Percentiles rank a stretch among this genome's conserved stretches.
These are phyloP conservation scores for Scomber japonicus DNA, from an alignment of 2,113 vertebrate genomes.

Conservation along the genomic window DNA sequence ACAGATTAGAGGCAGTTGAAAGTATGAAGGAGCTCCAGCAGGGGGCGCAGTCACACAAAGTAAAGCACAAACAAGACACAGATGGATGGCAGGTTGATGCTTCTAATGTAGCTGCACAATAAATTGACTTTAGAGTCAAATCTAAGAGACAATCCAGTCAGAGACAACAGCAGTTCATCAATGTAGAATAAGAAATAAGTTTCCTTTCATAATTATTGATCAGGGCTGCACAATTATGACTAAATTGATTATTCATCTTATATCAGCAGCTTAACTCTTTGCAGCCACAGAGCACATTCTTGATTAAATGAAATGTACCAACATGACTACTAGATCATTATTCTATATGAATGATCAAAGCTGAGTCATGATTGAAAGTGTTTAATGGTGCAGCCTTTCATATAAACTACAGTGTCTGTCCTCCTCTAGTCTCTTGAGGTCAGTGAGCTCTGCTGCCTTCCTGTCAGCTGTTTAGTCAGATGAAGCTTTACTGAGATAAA, in stretches of 20 bases:
- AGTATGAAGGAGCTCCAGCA: slow-evolving; percentile 49
- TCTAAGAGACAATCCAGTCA: no score
- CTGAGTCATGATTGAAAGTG: neutral
- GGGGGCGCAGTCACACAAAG: slow-evolving; percentile 52
- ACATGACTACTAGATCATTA: neutral
- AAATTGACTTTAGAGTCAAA: no score
- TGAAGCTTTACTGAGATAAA: slow-evolving; percentile 20
- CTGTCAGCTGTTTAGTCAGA: slow-evolving; percentile 18
- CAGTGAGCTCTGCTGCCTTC: slow-evolving; percentile 30
- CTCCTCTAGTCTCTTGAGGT: slow-evolving; percentile 9
- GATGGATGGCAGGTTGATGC: neutral
- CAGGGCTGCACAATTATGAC: no score
- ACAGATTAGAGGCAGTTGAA: neutral
- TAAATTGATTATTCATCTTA: no score
- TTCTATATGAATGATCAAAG: neutral
- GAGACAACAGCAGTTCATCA: no score
- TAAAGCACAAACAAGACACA: slow-evolving; percentile 28
- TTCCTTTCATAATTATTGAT: slow-evolving; percentile 3
- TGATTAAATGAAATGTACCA: neutral
- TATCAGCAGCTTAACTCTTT: no score
- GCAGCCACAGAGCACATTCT: no score
- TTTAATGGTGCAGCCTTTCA: slow-evolving; percentile 14
- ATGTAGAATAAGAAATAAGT: no score
- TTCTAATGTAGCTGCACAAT: slow-evolving; percentile 16
- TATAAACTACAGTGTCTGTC: neutral